Conservation (phyloP, 2,797 vertebrate species). For the Dendrocincla fuliginosa region DNA sequence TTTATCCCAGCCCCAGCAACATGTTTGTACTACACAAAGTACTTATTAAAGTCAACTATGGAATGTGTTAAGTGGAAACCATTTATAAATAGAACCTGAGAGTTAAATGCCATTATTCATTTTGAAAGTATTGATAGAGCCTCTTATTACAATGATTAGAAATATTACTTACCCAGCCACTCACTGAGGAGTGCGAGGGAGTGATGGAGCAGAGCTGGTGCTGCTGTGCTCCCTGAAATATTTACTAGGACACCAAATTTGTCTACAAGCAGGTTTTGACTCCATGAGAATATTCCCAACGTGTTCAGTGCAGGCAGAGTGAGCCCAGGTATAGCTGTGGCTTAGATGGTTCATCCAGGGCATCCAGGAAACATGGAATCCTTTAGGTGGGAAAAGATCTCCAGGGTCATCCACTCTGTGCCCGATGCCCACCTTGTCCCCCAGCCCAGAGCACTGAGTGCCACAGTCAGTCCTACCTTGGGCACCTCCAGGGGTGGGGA, state of each 20-base stretch:
- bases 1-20: not conserved
- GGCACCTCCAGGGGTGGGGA: not conserved
- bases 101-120: slow-evolving; percentile 33
- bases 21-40: not conserved
- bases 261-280: not conserved
- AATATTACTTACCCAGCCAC: not conserved
- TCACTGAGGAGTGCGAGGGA: not conserved
- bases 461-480: not conserved
- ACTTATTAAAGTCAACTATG: slow-evolving; percentile 23
- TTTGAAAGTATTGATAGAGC: not conserved
- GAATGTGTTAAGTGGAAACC: slow-evolving; percentile 25
- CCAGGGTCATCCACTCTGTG: not conserved
- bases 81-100: not conserved
- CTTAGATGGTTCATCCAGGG: not conserved
- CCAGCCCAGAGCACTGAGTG: not conserved
- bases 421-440: not conserved
- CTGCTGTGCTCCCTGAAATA: not conserved
- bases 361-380: not conserved
- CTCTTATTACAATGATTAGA: not conserved
- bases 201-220: not conserved
- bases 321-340: not conserved
- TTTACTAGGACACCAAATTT: not conserved
- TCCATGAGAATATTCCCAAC: fast-evolving
- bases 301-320: fast-evolving
- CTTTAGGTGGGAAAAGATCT: fast-evolving